Base-by-base conservation (phyloP, 2,113 vertebrate genomes). In the Centropus unirufus region DNA sequence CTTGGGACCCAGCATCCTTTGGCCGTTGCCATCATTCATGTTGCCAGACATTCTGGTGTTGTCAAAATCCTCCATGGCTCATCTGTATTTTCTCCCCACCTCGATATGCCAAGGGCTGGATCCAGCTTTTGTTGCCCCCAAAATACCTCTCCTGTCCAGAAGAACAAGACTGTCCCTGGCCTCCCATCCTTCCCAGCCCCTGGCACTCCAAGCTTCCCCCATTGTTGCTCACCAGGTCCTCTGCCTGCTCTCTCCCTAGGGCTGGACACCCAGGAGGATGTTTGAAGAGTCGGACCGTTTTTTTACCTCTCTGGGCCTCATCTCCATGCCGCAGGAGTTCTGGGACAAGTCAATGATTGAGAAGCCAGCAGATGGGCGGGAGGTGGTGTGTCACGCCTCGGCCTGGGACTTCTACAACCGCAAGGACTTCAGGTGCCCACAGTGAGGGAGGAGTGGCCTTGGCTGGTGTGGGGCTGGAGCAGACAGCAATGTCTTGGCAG, bases 261-360 rank as follows among this genome's bases (percentile, higher is more conserved):
- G 97, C 22, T 99, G 99, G 99, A 98, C 98, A 14, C 93, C 99
- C 30, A 94, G 2, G 59, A 98, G 1, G 82, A 99, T 99, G 99
- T 99, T 99, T 96, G 21, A 98, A 20, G 98, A 99, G 95, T 99
- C 99, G 0, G 98, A 99, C 27, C 93, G 18, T 2, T 99, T 99
- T 93, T 99, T 99, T 87, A 97, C 90, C 18, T 99, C 99, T 16
- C 95, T 99, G 94, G 99, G 98, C 40, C 97, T 99, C 79, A 81
- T 98, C 64, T 97, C 98, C 1, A 98, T 99, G 98, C 98, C 98
- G 0, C 39, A 84, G 1, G 98, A 98, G 83, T 98, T 98, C 97
- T 98, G 98, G 98, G 23, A 95, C 19, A 98, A 98, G 82, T 98
- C 98, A 3, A 98, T 98, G 98, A 87, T 98, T 0, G 98, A 98